Conservation (phyloP, 2,888 invertebrate species). For the Cryptocephalus primarius region DNA sequence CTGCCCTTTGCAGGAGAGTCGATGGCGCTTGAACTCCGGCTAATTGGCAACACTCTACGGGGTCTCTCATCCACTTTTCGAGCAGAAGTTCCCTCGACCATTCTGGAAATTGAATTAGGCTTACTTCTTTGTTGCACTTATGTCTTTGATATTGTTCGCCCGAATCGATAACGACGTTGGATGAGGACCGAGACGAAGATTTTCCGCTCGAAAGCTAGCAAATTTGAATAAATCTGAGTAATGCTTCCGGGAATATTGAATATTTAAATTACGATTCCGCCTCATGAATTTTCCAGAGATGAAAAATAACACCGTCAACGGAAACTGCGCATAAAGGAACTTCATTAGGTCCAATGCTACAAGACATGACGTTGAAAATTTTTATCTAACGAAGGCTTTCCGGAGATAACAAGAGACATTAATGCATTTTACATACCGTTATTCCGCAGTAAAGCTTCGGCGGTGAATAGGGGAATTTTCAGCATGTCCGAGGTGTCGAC, state of each 20-base stretch:
- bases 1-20: constrained; percentile 36
- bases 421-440: constrained; percentile 40
- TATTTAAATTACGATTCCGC: neutral
- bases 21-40: constrained; percentile 54
- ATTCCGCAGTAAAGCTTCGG: constrained; percentile 54
- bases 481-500: constrained; percentile 63
- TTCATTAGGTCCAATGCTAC: too few species aligned
- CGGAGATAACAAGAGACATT: too few species aligned
- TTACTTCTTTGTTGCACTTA: neutral
- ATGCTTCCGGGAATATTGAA: neutral
- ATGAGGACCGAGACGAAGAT: too few species aligned
- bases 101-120: constrained; percentile 36
- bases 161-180: neutral
- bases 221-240: neutral
- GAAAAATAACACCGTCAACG: neutral
- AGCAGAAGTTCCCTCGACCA: constrained; percentile 56
- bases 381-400: too few species aligned
- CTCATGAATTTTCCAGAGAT: neutral
- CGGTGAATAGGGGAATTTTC: constrained; percentile 56
- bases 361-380: too few species aligned
- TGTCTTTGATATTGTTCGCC: neutral
- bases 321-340: too few species aligned
- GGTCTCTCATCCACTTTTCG: constrained; percentile 58
- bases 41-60: constrained; percentile 51
- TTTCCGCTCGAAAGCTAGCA: too few species aligned